Percentiles rank a stretch among this genome's conserved stretches.
Evolutionary conservation across 37 sponge, comb jelly and placozoan genomes (phyloP).

Genomic region (Tethya wilhelma): DNA sequence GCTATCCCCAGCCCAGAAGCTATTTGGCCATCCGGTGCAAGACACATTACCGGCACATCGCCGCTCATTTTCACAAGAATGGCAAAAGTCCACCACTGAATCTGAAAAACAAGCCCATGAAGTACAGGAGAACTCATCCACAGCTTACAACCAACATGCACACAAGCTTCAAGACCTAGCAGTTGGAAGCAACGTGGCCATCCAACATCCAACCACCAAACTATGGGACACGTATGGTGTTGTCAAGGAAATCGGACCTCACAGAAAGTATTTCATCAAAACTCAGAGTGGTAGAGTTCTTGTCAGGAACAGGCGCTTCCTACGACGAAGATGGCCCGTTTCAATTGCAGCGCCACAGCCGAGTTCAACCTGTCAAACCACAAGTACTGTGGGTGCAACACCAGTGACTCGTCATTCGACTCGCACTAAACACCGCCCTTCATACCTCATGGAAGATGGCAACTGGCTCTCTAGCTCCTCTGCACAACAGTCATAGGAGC

Average conservation of each 20-base stretch:
- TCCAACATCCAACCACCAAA: neutral
- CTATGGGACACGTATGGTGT: slow-evolving; percentile 14
- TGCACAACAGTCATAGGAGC: too few relatives aligned
- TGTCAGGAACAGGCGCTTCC: too few relatives aligned
- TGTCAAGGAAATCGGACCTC: slow-evolving; percentile 2
- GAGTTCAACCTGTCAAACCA: too few relatives aligned
- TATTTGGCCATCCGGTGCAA: slow-evolving; percentile 13
- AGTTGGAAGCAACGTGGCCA: slow-evolving; percentile 8
- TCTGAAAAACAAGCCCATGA: neutral
- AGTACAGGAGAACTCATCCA: neutral
- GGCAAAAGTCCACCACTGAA: neutral
- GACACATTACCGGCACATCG: slow-evolving; percentile 16
- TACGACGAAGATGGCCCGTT: too few relatives aligned
- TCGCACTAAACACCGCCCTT: too few relatives aligned
- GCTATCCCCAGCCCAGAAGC: slow-evolving; percentile 24
- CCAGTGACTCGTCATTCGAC: too few relatives aligned
- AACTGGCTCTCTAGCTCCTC: too few relatives aligned
- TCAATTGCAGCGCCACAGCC: too few relatives aligned
- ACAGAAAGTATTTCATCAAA: too few relatives aligned
- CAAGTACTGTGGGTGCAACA: too few relatives aligned
- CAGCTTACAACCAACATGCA: slow-evolving; percentile 4
- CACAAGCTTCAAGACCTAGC: neutral
- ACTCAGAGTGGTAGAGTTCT: too few relatives aligned
- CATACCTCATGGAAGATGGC: too few relatives aligned
- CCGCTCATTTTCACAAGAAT: neutral